Base-by-base conservation (phyloP, 2,113 vertebrate species). In the Pantherophis guttatus region DNA sequence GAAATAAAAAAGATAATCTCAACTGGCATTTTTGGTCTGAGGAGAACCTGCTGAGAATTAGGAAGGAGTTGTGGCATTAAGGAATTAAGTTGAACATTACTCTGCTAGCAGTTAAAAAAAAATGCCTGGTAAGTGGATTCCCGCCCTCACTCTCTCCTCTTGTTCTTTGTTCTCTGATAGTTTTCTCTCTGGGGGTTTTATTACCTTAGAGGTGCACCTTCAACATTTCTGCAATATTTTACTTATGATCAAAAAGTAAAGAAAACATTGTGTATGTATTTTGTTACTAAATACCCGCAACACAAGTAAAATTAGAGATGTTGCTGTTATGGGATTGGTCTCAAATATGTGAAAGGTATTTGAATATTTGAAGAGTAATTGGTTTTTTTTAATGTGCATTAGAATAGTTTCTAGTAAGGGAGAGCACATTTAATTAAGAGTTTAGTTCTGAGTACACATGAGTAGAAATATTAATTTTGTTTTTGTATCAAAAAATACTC, bases 41-140 rank as follows among this genome's bases (percentile, higher is more conserved):
- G 90, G 87, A 50, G 23, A 54, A 48, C 87, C 87, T 91, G 8
- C 44, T 85, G 39, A 48, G 7, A 39, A 91, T 93, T 93, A 93
- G 75, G 48, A 93, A 90, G 90, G 89, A 57, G 86, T 90, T 21
- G 23, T 53, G 88, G 62, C 7, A 81, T 81, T 39, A 39, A 59
- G 29, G 54, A 86, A 48, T 44, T 5, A 39, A 50, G 7, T 29
- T 50, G 29, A 89, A 54, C 7, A 85, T 85, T 65, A 33, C 2
- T n/a, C 11, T 86, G 17, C 19, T 65, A 39, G 3, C 44, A 89
- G 62, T 90, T 91, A 53, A 62, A 62, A 89, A 39, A 55, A 48
- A 52, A 96, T 97, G 96, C 15, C 96, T 59, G 95, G 96, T 97
- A 94, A 96, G 96, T 96, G 90, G 4, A 87, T 54, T 57, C 21